phyloP scores from a whole-genome alignment of 2,113 vertebrate genomes.

The Pachyramphus minor region DNA sequence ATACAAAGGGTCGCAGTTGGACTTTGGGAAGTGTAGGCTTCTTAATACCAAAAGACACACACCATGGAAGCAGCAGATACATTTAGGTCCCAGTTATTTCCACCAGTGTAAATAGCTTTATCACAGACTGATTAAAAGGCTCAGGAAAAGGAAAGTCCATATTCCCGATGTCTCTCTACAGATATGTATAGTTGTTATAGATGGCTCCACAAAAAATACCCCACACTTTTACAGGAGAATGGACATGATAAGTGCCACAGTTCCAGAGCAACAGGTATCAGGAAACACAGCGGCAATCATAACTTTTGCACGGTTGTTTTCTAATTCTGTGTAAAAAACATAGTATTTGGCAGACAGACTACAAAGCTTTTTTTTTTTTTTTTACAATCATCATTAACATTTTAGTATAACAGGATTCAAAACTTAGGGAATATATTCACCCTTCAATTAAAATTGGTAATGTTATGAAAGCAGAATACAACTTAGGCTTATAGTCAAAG shows the following conservation, averaged over 20 bases:
- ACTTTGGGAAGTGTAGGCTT: neutral
- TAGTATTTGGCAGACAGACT: slow-evolving; percentile 7
- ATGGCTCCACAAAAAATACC: neutral
- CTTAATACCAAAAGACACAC: neutral
- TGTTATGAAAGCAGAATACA: slow-evolving; percentile 27
- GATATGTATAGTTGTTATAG: neutral
- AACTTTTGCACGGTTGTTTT: neutral
- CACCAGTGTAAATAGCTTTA: neutral
- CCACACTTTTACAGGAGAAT: neutral
- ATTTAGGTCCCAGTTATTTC: neutral
- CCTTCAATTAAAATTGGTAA: slow-evolving; percentile 32
- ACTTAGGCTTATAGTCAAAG: neutral
- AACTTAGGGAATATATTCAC: neutral
- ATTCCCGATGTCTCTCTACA: neutral
- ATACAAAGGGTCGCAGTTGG: neutral
- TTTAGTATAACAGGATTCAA: neutral
- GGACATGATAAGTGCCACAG: neutral
- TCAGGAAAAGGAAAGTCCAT: neutral
- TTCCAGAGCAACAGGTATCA: neutral
- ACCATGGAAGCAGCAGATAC: neutral
- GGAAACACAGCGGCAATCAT: neutral
- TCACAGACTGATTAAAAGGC: neutral
- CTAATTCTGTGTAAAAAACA: neutral
- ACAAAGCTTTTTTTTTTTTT: neutral
- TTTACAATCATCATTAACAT: neutral